Conservation (phyloP, 2,797 vertebrate genomes). For the Sebastes matsubarae region DNA sequence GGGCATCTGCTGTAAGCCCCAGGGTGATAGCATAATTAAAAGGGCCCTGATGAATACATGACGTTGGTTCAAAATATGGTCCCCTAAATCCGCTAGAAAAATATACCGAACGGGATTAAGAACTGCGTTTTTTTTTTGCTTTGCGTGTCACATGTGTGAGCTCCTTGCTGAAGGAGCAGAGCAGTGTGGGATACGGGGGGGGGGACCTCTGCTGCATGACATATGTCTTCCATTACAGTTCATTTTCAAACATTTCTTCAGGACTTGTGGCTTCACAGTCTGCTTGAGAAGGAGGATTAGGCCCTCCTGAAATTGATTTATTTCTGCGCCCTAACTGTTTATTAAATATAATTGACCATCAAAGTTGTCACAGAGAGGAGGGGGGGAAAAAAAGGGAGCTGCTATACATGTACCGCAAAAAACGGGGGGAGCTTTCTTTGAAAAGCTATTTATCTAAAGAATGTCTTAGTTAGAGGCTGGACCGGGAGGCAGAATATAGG, state of each 20-base stretch:
- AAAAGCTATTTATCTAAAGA: conserved; percentile 72
- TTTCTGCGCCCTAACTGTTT: conserved; percentile 82
- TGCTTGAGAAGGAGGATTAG: conserved; percentile 80
- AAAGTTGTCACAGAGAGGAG: conserved; percentile 80
- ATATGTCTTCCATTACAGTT: conserved; percentile 84
- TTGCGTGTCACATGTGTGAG: conserved; percentile 19
- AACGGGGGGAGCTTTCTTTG: conserved; percentile 61
- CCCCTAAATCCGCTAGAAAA: conserved; percentile 54
- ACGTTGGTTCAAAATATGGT: conserved; percentile 47
- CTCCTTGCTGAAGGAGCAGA: conserved; percentile 49
- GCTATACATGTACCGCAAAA: conserved; percentile 64
- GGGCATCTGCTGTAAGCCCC: conserved; percentile 49
- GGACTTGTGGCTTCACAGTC: conserved; percentile 83
- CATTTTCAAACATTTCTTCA: conserved; percentile 80
- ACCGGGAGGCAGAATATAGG: conserved; percentile 67
- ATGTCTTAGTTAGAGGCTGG: conserved; percentile 67
- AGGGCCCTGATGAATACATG: conserved; percentile 49
- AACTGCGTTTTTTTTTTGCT: conserved; percentile 2
- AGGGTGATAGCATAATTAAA: conserved; percentile 66
- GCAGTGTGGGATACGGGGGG: conserved; percentile 33
- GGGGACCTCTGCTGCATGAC: conserved; percentile 66
- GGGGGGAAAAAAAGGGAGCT: conserved; percentile 55
- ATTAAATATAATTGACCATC: conserved; percentile 88
- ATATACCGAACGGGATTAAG: conserved; percentile 28
- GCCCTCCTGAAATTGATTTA: conserved; percentile 85